Evolutionary conservation across 2,888 invertebrate species (phyloP).

Genomic region (Amblyjoppa proteus): DNA sequence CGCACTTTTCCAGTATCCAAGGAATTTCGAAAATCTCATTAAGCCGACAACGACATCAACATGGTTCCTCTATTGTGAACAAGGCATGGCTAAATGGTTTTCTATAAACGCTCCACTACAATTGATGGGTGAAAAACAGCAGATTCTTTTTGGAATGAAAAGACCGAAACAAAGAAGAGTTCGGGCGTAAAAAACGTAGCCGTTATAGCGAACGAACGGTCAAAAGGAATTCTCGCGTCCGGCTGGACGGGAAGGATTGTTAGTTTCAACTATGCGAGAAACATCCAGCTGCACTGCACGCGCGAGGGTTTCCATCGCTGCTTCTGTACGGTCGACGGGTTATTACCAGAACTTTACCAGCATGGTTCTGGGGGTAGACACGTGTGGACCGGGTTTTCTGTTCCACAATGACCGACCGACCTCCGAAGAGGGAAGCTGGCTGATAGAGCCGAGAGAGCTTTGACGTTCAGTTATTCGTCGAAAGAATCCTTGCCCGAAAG

Average conservation of each 20-base stretch:
- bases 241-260: slow-evolving; percentile 10
- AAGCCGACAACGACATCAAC: not conserved
- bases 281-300: slow-evolving; percentile 29
- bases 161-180: slow-evolving; percentile 1
- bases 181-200: slow-evolving; percentile 2
- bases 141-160: slow-evolving; percentile 30
- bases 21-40: too few relatives aligned
- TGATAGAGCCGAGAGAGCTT: slow-evolving; percentile 5
- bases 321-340: not conserved
- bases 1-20: not conserved
- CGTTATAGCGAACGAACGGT: slow-evolving; percentile 8
- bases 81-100: not conserved
- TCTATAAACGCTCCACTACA: not conserved
- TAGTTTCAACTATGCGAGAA: slow-evolving; percentile 38
- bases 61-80: not conserved
- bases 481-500: not conserved
- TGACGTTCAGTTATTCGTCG: slow-evolving; percentile 17
- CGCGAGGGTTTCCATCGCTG: not conserved
- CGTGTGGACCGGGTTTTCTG: not conserved
- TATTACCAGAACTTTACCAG: slow-evolving; percentile 1
- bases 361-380: not conserved
- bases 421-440: not conserved
- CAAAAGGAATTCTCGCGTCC: slow-evolving; percentile 43
- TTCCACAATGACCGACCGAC: not conserved
- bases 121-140: slow-evolving; percentile 6